These are phyloP conservation scores for Pogonomyrmex barbatus DNA, from an alignment of 1,140 invertebrate genomes.

Conservation along the genomic window DNA sequence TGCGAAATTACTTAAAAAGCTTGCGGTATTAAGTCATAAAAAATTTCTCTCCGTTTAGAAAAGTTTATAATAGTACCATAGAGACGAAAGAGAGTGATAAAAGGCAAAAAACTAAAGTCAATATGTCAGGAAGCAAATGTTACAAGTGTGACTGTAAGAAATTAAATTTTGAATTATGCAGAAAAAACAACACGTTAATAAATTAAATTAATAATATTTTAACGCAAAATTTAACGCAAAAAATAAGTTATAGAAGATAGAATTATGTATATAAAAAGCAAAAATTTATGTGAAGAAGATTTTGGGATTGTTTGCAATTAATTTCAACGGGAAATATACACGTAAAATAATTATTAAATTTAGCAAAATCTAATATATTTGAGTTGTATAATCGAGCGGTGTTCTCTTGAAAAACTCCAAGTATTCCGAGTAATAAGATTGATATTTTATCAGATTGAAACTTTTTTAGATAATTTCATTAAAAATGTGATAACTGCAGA, in stretches of 20 bases:
- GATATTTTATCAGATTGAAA: slow-evolving; percentile 48
- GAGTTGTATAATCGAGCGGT: neutral
- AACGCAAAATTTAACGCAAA: neutral
- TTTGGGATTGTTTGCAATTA: neutral
- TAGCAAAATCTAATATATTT: neutral
- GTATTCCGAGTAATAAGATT: slow-evolving; percentile 13
- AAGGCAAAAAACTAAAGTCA: slow-evolving; percentile 26
- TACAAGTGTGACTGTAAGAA: slow-evolving; percentile 8
- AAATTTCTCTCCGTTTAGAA: slow-evolving; percentile 39
- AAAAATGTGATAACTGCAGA: slow-evolving; percentile 34
- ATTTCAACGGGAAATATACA: neutral
- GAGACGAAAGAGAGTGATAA: slow-evolving; percentile 27
- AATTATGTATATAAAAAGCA: neutral
- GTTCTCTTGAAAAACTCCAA: neutral
- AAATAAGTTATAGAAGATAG: neutral
- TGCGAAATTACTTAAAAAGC: slow-evolving; percentile 3
- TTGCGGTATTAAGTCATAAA: slow-evolving; percentile 9
- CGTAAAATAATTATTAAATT: neutral
- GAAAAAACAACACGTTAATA: neutral
- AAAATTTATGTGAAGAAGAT: neutral
- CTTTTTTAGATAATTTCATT: slow-evolving; percentile 36
- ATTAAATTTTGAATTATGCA: slow-evolving; percentile 32
- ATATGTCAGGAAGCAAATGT: slow-evolving; percentile 13
- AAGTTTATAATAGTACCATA: slow-evolving; percentile 29
- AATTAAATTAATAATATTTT: slow-evolving; percentile 22